Percentiles rank a stretch among this genome's conserved stretches.
Conservation (phyloP, 2,113 vertebrate species). For the Pycnonotus jocosus region DNA sequence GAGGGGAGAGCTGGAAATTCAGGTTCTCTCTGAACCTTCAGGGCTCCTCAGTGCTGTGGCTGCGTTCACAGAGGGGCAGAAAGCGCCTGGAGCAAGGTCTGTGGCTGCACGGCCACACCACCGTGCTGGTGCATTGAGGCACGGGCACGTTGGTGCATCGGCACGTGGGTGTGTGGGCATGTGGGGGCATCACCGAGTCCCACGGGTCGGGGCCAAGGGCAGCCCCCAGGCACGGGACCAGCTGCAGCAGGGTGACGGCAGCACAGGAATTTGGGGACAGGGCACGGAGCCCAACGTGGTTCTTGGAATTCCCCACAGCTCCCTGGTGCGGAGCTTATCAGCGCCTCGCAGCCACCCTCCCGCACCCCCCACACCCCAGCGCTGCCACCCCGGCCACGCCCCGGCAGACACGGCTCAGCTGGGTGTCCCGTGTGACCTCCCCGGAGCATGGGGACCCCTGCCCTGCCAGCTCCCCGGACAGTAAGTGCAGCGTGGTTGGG, state of each 20-base stretch:
- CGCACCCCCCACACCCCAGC: fast-evolving
- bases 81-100: neutral
- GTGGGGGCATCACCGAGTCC: fast-evolving
- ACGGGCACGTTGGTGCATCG: fast-evolving
- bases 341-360: neutral
- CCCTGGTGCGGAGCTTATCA: constrained; percentile 15
- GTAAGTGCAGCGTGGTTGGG: neutral
- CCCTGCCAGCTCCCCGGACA: neutral
- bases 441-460: neutral
- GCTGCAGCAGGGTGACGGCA: neutral
- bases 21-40: fast-evolving
- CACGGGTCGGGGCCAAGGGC: neutral
- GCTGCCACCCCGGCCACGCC: neutral
- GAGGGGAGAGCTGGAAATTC: fast-evolving
- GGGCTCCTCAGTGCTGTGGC: fast-evolving
- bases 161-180: neutral
- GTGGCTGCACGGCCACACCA: neutral
- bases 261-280: neutral
- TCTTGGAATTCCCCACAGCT: neutral
- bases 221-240: neutral
- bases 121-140: fast-evolving
- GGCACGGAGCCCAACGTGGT: neutral
- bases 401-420: neutral
- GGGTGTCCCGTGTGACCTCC: neutral
- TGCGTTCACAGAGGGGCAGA: fast-evolving